Base-by-base conservation (phyloP, 2,797 vertebrate species). In the Leptodactylus fallax region DNA sequence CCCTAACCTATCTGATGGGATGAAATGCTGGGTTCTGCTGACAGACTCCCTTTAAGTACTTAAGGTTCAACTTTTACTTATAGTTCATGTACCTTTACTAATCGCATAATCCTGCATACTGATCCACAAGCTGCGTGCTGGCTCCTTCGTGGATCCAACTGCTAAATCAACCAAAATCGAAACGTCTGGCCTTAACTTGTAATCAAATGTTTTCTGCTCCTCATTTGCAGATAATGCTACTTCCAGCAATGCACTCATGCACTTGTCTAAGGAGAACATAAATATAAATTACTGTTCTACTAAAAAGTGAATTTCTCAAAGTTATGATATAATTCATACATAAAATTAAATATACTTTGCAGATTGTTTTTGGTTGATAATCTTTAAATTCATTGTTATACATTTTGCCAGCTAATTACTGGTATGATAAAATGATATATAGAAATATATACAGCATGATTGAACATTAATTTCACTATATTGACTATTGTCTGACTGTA, bases 51-150 rank as follows among this genome's bases (percentile, higher is more conserved):
- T 55, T 55, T 58, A 67, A 72, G 1, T 36, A 36, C 36, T 9
- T 63, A 11, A 17, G 13, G 19, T n/a, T 19, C n/a, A 61, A 19
- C 27, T 27, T 60, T 19, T 53, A 17, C 21, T 11, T 85, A 21
- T 14, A 13, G 21, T 14, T 65, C 7, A 55, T 89, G 91, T 90
- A 98, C 98, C 98, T 97, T 99, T 99, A 94, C 97, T 99, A 83
- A 98, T 90, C 90, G 98, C 98, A 74, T 98, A 99, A 93, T 99
- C 98, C 90, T 98, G 97, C 97, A 99, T 97, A 91, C 97, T 98
- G 92, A 98, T 96, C 98, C 98, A 99, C 77, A 99, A 96, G 91
- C 96, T 98, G 91, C 96, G 96, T 49, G 97, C 95, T 19, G 98
- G 98, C 90, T 99, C 98, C 94, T 99, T 99, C 23, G 96, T 96